These are phyloP conservation scores for Seriola rivoliana DNA, from an alignment of 2,113 vertebrate species.

Conservation along the genomic window DNA sequence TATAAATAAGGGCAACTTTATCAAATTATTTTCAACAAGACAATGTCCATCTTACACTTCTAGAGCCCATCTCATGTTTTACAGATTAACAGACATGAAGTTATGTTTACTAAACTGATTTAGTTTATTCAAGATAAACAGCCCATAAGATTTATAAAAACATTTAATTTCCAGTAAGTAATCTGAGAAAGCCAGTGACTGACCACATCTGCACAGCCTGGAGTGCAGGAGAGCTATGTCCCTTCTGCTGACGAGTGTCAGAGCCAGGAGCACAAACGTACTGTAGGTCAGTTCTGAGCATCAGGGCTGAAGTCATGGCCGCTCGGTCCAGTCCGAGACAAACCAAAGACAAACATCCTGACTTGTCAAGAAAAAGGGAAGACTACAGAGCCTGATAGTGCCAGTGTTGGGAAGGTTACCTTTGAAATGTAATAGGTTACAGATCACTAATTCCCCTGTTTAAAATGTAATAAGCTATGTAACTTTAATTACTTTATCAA, in stretches of 20 bases:
- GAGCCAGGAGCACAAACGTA: not conserved
- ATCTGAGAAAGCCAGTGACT: not conserved
- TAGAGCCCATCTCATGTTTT: constrained; percentile 10
- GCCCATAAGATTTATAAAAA: not conserved
- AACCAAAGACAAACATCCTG: not conserved
- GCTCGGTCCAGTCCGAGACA: not conserved
- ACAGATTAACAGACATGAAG: not conserved
- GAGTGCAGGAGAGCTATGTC: not conserved
- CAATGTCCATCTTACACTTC: constrained; percentile 17
- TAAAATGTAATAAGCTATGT: too few relatives aligned
- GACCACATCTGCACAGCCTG: constrained; percentile 15
- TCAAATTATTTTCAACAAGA: constrained; percentile 45
- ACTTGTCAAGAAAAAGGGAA: not conserved
- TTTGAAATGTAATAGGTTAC: too few relatives aligned
- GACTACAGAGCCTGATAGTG: not conserved
- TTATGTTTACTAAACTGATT: not conserved
- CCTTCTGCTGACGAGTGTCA: not conserved
- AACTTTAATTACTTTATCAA: too few relatives aligned
- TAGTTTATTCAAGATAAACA: constrained; percentile 1
- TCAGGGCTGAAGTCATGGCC: not conserved
- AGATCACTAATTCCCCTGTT: too few relatives aligned
- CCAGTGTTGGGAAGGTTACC: too few relatives aligned
- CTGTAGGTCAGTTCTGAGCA: constrained; percentile 1
- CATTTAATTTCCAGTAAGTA: not conserved
- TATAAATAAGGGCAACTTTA: constrained; percentile 64